Conservation (phyloP, 2,888 invertebrate species). For the Melitaea athalia region DNA sequence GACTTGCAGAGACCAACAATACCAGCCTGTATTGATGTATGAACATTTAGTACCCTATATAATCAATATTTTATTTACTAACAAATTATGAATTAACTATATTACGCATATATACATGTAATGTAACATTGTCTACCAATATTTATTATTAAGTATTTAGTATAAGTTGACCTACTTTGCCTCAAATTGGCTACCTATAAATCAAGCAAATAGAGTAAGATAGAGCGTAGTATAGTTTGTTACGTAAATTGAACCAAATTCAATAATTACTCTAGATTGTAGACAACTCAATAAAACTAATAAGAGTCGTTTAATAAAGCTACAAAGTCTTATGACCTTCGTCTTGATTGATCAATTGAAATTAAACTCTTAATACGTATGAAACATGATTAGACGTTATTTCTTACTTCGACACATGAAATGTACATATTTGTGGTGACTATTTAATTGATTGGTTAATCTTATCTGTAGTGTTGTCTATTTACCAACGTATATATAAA, state of each 20-base stretch:
- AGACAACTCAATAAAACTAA: background rate
- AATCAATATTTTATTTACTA: too few species aligned
- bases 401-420: background rate
- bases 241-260: conserved; percentile 1
- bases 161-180: too few species aligned
- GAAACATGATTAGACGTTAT: background rate
- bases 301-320: background rate
- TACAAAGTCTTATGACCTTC: background rate
- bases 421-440: background rate
- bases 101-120: too few species aligned
- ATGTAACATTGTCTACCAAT: too few species aligned
- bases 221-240: background rate
- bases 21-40: background rate
- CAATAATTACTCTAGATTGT: background rate
- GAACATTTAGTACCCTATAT: background rate
- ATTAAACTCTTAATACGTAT: conserved; percentile 3
- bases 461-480: background rate
- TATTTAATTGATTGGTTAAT: background rate
- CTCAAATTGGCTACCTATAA: too few species aligned
- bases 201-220: too few species aligned
- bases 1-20: background rate
- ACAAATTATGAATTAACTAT: too few species aligned
- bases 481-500: background rate
- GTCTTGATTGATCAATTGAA: background rate
- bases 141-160: too few species aligned